Evolutionary conservation across 2,888 invertebrate species (phyloP).

Genomic region (Leptothorax acervorum): DNA sequence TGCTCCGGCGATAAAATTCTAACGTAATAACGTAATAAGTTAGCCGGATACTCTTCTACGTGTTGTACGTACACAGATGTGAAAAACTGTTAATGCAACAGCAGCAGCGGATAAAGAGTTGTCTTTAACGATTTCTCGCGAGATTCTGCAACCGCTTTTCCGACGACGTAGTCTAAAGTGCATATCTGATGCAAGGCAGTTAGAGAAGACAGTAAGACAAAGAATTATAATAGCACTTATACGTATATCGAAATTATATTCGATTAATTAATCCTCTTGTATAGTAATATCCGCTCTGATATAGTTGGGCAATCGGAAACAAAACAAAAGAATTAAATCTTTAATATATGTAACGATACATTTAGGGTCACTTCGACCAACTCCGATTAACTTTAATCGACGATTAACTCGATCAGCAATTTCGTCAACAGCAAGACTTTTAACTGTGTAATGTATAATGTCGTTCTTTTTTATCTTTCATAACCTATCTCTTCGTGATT

Average conservation of each 20-base stretch:
- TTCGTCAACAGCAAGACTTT: too few species aligned
- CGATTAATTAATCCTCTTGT: neutral
- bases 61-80: neutral
- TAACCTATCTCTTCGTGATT: too few species aligned
- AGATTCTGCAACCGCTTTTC: neutral
- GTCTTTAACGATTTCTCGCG: neutral
- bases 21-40: conserved; percentile 27
- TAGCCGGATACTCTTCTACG: neutral
- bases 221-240: neutral
- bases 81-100: neutral
- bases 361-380: neutral
- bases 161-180: neutral
- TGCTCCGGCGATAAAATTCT: conserved; percentile 5
- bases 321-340: neutral
- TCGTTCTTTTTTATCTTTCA: too few species aligned
- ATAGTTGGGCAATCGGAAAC: neutral
- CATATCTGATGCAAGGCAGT: neutral
- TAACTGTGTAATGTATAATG: too few species aligned
- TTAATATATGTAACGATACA: neutral
- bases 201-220: neutral
- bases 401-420: too few species aligned
- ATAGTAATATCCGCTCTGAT: neutral
- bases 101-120: neutral
- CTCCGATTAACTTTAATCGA: too few species aligned
- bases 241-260: neutral